Percentiles rank a stretch among this genome's conserved stretches.
phyloP scores from a whole-genome alignment of 37 sponge, comb jelly and placozoan species.

The Oopsacas minuta region DNA sequence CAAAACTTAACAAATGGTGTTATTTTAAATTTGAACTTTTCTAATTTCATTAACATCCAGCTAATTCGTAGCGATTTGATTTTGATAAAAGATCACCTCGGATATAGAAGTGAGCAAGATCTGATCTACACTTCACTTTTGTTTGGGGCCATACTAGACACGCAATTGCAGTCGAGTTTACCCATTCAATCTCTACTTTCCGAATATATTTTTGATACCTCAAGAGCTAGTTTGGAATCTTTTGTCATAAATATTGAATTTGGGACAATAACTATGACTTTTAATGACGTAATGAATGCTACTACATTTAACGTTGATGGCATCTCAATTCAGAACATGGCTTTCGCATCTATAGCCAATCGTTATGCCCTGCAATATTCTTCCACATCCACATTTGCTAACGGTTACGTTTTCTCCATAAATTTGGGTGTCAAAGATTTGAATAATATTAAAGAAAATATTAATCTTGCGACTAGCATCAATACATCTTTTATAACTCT shows the following conservation, averaged over 20 bases:
- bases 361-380: neutral
- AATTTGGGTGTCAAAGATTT: slow-evolving; percentile 36
- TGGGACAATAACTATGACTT: slow-evolving; percentile 53
- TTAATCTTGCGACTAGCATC: slow-evolving; percentile 34
- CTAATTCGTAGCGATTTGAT: slow-evolving; percentile 27
- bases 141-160: slow-evolving; percentile 36
- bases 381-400: neutral
- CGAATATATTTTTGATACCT: slow-evolving; percentile 48
- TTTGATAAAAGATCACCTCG: slow-evolving; percentile 34
- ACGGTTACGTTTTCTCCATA: slow-evolving; percentile 27
- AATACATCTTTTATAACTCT: slow-evolving; percentile 41
- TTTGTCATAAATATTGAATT: slow-evolving; percentile 53
- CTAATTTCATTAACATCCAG: neutral
- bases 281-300: slow-evolving; percentile 66
- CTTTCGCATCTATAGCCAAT: neutral
- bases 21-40: neutral
- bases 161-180: slow-evolving; percentile 22
- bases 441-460: slow-evolving; percentile 64
- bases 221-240: slow-evolving; percentile 39
- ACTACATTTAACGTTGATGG: slow-evolving; percentile 47
- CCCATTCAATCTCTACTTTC: neutral
- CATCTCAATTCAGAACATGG: slow-evolving; percentile 55
- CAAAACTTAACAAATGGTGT: slow-evolving; percentile 47
- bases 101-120: slow-evolving; percentile 23
- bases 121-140: slow-evolving; percentile 31